Evolutionary conservation across 2,797 vertebrate genomes (phyloP).

Genomic region (Chlorospingus flavigularis): DNA sequence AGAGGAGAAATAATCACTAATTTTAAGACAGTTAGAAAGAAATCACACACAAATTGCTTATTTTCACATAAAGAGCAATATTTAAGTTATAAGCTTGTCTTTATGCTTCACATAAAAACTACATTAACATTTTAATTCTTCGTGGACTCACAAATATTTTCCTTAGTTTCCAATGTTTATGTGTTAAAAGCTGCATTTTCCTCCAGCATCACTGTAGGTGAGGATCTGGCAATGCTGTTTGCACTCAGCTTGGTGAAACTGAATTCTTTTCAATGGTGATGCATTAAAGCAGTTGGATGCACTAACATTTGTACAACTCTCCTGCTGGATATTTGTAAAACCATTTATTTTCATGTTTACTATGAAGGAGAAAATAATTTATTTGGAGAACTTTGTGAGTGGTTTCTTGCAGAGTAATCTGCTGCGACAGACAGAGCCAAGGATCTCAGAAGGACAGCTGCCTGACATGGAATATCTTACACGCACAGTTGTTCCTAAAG

Average conservation of each 20-base stretch:
- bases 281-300: constrained; percentile 31
- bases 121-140: constrained; percentile 17
- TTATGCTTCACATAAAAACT: constrained; percentile 7
- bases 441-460: neutral
- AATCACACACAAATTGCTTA: neutral
- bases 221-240: constrained; percentile 24
- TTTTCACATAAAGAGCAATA: constrained; percentile 29
- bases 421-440: neutral
- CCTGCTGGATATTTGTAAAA: neutral
- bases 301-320: neutral
- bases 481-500: neutral
- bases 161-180: neutral
- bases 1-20: neutral
- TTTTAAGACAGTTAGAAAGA: constrained; percentile 13
- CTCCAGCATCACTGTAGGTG: neutral
- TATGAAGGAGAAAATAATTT: neutral
- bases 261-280: constrained; percentile 25
- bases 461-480: neutral
- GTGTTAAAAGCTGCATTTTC: constrained; percentile 18
- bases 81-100: constrained; percentile 27
- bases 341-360: neutral
- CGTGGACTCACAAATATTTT: neutral
- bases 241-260: constrained; percentile 23
- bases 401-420: neutral
- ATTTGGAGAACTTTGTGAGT: neutral